A percentile compares a stretch with the other conserved stretches of the same genome.
These are phyloP conservation scores for Notodonta ziczac DNA, from an alignment of 2,888 invertebrate species.

Conservation along the genomic window DNA sequence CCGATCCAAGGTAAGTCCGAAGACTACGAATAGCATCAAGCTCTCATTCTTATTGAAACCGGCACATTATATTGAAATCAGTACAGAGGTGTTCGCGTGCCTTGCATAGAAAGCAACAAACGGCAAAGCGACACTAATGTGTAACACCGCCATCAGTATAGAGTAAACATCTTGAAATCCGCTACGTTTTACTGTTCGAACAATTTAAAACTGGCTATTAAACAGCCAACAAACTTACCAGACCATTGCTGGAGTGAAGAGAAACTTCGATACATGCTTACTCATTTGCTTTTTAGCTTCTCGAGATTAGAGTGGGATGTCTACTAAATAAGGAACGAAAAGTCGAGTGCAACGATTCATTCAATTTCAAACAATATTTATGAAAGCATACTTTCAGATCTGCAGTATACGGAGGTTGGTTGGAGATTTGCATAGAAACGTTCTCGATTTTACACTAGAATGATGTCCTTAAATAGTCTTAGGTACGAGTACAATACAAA, in stretches of 20 bases:
- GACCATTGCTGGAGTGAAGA: not conserved
- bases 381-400: too few species aligned
- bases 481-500: too few species aligned
- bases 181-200: conserved; percentile 6
- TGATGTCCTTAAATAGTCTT: too few species aligned
- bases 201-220: not conserved
- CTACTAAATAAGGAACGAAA: not conserved
- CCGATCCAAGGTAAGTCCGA: not conserved
- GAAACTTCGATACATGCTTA: not conserved
- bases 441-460: too few species aligned
- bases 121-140: not conserved
- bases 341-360: not conserved
- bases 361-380: not conserved
- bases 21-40: not conserved
- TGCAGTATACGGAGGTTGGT: too few species aligned
- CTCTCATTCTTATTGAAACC: not conserved
- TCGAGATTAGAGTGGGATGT: not conserved
- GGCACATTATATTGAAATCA: conserved; percentile 3
- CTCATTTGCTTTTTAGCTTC: not conserved
- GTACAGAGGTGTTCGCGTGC: conserved; percentile 3
- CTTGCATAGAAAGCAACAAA: not conserved
- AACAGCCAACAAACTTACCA: not conserved
- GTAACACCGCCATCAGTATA: not conserved
- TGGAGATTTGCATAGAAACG: too few species aligned
- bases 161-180: conserved; percentile 3